Evolutionary conservation across 2,888 invertebrate genomes (phyloP).

Genomic region (Petrolisthes manimaculis): DNA sequence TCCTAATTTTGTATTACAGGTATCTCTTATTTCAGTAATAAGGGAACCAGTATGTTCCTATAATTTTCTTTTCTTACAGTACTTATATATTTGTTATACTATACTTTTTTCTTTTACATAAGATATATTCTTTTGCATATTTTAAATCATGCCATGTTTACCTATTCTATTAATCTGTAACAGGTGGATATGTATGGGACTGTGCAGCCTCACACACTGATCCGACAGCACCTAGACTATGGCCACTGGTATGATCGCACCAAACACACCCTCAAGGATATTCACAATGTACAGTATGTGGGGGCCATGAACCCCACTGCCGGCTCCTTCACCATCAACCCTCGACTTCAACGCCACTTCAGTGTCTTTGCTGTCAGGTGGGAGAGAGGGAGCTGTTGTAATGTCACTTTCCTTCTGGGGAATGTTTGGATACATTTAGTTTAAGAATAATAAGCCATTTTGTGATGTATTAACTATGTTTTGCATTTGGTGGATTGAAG

Average conservation of each 20-base stretch:
- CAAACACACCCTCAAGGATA: slow-evolving; percentile 89
- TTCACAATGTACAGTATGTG: slow-evolving; percentile 96
- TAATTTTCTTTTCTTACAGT: neutral
- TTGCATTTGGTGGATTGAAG: too few species aligned
- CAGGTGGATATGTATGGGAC: slow-evolving; percentile 91
- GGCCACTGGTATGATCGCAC: slow-evolving; percentile 94
- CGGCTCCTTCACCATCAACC: slow-evolving; percentile 96
- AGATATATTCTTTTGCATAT: too few species aligned
- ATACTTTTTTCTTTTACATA: too few species aligned
- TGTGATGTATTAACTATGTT: too few species aligned
- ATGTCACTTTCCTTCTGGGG: too few species aligned
- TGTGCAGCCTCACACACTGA: slow-evolving; percentile 95
- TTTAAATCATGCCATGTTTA: too few species aligned
- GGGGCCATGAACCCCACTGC: slow-evolving; percentile 99
- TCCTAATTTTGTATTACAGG: too few species aligned
- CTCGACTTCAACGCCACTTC: slow-evolving; percentile 90
- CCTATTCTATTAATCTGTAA: too few species aligned
- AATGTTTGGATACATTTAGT: too few species aligned
- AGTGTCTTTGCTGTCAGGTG: slow-evolving; percentile 87
- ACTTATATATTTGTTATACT: neutral
- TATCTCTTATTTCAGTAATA: neutral
- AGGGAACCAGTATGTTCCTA: neutral
- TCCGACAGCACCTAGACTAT: slow-evolving; percentile 95
- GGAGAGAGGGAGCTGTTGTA: slow-evolving; percentile 21
- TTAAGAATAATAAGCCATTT: too few species aligned